A percentile compares a stretch with the other conserved stretches of the same genome.
Evolutionary conservation across 1,140 invertebrate species (phyloP).

Genomic region (Halictus rubicundus): DNA sequence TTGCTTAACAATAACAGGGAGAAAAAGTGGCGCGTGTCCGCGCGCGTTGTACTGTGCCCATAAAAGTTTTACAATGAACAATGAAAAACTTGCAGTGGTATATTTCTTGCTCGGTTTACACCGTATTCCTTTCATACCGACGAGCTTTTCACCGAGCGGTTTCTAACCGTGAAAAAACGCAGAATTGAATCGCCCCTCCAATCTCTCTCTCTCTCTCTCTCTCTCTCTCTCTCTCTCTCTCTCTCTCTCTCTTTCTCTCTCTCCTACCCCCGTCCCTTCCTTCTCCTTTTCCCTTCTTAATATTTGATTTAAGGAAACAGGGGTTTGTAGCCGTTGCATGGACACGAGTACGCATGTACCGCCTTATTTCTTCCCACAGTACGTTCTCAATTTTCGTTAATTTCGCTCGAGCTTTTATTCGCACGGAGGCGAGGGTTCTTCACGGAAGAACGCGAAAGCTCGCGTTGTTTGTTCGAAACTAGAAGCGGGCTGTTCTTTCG

Average conservation of each 20-base stretch:
- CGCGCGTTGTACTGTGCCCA: background rate
- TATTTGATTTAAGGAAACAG: background rate
- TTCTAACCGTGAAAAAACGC: conserved; percentile 5
- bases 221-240: too few species aligned
- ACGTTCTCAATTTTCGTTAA: background rate
- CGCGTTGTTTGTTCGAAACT: background rate
- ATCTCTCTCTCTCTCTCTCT: too few species aligned
- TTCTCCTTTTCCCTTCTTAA: background rate
- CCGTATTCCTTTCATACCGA: conserved; percentile 38
- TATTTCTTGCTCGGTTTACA: conserved; percentile 36
- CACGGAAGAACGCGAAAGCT: background rate
- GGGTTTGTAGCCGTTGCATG: background rate
- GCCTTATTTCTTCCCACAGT: background rate
- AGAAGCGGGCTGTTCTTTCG: background rate
- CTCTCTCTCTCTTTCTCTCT: too few species aligned
- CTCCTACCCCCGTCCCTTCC: too few species aligned
- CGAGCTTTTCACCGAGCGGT: conserved; percentile 15
- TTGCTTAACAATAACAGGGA: background rate
- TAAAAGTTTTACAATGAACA: conserved; percentile 12
- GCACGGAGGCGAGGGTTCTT: background rate
- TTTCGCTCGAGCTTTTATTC: background rate
- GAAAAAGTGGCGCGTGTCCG: background rate
- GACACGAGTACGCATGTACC: background rate
- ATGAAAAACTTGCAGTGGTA: conserved; percentile 10
- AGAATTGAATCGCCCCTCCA: background rate